Evolutionary conservation across 2,113 vertebrate genomes (phyloP), one percentile per base, ranked within the genome.

Genomic region (Cephalopholis sonnerati): DNA sequence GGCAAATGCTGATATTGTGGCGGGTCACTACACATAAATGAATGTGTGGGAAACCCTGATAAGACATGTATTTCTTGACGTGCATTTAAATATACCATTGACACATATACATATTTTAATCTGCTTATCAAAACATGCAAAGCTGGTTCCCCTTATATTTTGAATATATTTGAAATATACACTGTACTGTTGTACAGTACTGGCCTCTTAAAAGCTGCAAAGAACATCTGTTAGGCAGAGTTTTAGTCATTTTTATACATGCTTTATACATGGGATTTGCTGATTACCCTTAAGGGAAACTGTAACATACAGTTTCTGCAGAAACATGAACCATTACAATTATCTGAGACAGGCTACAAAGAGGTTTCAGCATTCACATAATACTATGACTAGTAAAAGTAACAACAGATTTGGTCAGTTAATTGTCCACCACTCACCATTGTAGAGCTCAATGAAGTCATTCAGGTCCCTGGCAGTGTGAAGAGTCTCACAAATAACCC

Each of bases 401-500:
- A 65, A 29, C 16, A 57, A 57, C 57, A 67, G 20, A 10, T 3
- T 16, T 13, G 32, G 36, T 80, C 2, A 17, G 15, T 10, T 4
- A 27, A 39, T 1, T 32, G 6, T 27, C 18, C 22, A 13, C 0
- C 63, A 72, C 86, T 86, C 81, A 90, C 86, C 89, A 22, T 46
- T 9, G 53, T 82, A 84, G 58, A 73, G 54, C 73, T 92, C 86
- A 25, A 85, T 36, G 71, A 93, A 91, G 63, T 93, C 90, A 58
- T 67, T 83, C 71, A 93, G 80, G 11, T 92, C 92, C 41, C 74
- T 57, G 12, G 63, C 91, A 7, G 75, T 15, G 41, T 88, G 88
- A 46, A 92, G 79, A n/a, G 36, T 77, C 41, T 91, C 79, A 82
- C 48, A 59, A 27, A 46, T 41, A 57, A 65, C 32, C 74, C 69